A percentile compares a stretch with the other conserved stretches of the same genome.
These are phyloP conservation scores for Rhodophaea formosa DNA, from an alignment of 2,888 invertebrate genomes.

Conservation along the genomic window DNA sequence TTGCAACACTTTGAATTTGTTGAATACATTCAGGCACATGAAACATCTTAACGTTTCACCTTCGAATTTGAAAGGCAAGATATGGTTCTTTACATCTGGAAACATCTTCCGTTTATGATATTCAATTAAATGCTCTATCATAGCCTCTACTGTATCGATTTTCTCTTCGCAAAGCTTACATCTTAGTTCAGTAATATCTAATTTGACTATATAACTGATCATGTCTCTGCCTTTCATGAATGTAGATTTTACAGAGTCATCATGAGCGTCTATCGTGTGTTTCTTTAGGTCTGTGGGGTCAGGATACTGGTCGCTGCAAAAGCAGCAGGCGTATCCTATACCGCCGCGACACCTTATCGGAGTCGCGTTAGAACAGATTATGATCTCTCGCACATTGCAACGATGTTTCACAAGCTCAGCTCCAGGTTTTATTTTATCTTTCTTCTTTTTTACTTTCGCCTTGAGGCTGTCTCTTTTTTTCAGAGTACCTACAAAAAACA, in stretches of 20 bases:
- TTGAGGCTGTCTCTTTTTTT: slow-evolving; percentile 11
- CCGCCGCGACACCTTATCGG: slow-evolving; percentile 45
- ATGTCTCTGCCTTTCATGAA: slow-evolving; percentile 44
- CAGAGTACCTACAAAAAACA: slow-evolving; percentile 17
- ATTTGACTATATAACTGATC: slow-evolving; percentile 44
- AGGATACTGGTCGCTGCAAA: slow-evolving; percentile 38
- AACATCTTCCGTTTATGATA: slow-evolving; percentile 39
- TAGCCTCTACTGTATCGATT: slow-evolving; percentile 35
- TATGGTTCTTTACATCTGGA: slow-evolving; percentile 43
- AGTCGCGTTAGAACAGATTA: slow-evolving; percentile 51
- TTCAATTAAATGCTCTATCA: slow-evolving; percentile 37
- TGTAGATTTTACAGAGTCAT: slow-evolving; percentile 32
- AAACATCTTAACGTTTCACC: slow-evolving; percentile 39
- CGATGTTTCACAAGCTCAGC: slow-evolving; percentile 46
- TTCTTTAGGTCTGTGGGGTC: slow-evolving; percentile 43
- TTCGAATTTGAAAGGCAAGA: slow-evolving; percentile 46
- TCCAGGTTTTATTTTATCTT: slow-evolving; percentile 25
- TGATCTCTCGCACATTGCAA: slow-evolving; percentile 41
- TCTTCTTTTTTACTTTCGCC: slow-evolving; percentile 17
- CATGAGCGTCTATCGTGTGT: slow-evolving; percentile 41
- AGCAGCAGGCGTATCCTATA: slow-evolving; percentile 49
- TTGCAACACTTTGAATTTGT: slow-evolving; percentile 35
- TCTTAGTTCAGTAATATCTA: slow-evolving; percentile 46
- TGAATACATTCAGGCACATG: slow-evolving; percentile 38
- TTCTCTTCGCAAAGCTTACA: slow-evolving; percentile 40